phyloP scores from a whole-genome alignment of 2,113 vertebrate species.

The Oryzias curvinotus region DNA sequence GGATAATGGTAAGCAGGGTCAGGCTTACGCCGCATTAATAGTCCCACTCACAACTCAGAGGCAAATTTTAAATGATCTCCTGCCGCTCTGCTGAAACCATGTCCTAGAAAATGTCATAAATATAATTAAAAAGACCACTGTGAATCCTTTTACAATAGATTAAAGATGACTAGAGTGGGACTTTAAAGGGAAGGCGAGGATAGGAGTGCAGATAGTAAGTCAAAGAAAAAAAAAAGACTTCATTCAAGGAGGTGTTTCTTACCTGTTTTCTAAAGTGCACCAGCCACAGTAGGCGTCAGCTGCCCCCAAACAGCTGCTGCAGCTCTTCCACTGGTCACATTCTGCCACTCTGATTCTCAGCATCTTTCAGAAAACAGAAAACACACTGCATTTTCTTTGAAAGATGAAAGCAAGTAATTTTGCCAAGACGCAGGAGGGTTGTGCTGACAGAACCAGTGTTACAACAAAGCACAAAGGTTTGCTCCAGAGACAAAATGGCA shows the following conservation, averaged over 20 bases:
- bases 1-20: too few species aligned
- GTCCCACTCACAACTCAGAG: too few species aligned
- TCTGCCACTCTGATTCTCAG: conserved; percentile 86
- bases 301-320: conserved; percentile 83
- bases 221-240: conserved; percentile 1
- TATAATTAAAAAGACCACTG: too few species aligned
- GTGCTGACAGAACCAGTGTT: not conserved
- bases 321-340: conserved; percentile 83
- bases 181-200: conserved; percentile 9
- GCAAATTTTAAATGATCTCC: too few species aligned
- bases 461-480: not conserved
- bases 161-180: too few species aligned
- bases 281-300: conserved; percentile 93
- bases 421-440: not conserved
- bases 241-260: conserved; percentile 33
- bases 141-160: too few species aligned
- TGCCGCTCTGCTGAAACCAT: too few species aligned
- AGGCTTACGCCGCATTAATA: too few species aligned
- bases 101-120: too few species aligned
- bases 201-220: not conserved
- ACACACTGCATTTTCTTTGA: not conserved
- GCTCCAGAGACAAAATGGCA: conserved; percentile 1
- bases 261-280: conserved; percentile 95
- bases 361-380: conserved; percentile 76
- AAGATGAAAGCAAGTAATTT: not conserved